phyloP scores from a whole-genome alignment of 2,113 vertebrate species.

The Proterorhinus semilunaris region DNA sequence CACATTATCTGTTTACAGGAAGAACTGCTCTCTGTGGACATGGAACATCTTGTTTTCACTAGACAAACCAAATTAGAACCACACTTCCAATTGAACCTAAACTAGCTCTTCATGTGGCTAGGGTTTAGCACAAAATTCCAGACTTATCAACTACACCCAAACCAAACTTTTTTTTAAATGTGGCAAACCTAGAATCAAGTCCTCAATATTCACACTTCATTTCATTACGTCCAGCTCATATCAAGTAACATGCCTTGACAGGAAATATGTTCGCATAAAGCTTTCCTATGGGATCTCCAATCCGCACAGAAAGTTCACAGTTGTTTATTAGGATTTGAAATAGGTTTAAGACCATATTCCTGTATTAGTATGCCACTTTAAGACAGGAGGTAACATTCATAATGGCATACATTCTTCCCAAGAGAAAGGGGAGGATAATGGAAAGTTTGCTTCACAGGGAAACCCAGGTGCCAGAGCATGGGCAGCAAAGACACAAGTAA shows the following conservation, averaged over 20 bases:
- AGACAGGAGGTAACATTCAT: constrained; percentile 30
- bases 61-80: constrained; percentile 6
- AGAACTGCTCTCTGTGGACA: not conserved
- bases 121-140: not conserved
- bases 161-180: not conserved
- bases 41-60: not conserved
- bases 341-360: not conserved
- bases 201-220: not conserved
- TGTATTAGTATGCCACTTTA: not conserved
- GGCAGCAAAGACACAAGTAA: not conserved
- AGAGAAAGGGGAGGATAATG: constrained; percentile 51
- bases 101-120: not conserved
- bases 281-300: not conserved
- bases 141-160: not conserved
- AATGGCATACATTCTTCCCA: constrained; percentile 53
- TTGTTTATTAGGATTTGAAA: not conserved
- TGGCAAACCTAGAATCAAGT: not conserved
- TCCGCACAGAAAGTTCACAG: not conserved
- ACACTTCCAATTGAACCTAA: not conserved
- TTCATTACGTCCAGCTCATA: not conserved
- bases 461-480: constrained; percentile 47
- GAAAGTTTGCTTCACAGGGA: constrained; percentile 50
- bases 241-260: not conserved
- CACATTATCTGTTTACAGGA: constrained; percentile 7
- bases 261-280: not conserved